Conservation (phyloP, 2,113 vertebrate species). For the Stegastes partitus region DNA sequence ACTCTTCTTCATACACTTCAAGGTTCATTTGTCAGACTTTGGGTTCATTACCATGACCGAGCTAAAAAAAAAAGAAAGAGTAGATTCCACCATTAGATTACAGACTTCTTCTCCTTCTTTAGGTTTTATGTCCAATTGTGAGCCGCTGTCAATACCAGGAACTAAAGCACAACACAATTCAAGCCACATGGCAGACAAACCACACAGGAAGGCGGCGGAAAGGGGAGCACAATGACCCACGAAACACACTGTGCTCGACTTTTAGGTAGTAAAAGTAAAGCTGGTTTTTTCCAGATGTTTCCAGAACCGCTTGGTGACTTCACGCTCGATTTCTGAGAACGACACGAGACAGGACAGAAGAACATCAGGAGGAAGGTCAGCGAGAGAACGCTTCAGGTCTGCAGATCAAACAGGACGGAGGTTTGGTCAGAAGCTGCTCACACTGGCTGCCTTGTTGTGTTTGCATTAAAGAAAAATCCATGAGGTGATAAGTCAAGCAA, state of each 20-base stretch:
- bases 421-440: not conserved
- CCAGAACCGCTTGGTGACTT: not conserved
- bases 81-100: not conserved
- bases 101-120: not conserved
- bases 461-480: not conserved
- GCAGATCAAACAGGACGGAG: conserved; percentile 4
- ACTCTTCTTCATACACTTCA: too few relatives aligned
- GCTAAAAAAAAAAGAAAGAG: too few relatives aligned
- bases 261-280: not conserved
- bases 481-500: conserved; percentile 42
- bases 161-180: conserved; percentile 10
- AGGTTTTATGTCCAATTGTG: not conserved
- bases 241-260: too few relatives aligned
- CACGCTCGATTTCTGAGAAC: not conserved
- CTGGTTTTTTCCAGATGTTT: not conserved
- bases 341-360: not conserved
- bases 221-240: conserved; percentile 3
- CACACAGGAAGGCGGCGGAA: conserved; percentile 5
- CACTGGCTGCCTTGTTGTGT: not conserved
- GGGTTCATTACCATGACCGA: not conserved
- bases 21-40: not conserved
- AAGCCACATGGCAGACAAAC: conserved; percentile 34
- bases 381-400: too few relatives aligned
- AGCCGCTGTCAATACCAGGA: conserved; percentile 21
- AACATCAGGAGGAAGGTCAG: not conserved